Conservation (phyloP, 2,888 invertebrate genomes). For the Spisula solida region DNA sequence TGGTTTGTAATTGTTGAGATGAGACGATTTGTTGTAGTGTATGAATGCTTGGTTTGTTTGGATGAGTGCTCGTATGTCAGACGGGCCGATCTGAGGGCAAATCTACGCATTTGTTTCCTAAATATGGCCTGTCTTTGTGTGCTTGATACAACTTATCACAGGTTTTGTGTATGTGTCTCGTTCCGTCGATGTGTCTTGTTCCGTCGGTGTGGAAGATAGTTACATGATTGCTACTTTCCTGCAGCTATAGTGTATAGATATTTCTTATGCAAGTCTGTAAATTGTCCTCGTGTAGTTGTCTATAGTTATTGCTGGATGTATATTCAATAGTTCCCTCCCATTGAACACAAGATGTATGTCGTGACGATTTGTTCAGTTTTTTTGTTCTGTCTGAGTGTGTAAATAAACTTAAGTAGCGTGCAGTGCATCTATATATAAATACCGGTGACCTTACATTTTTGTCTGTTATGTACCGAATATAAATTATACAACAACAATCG, state of each 20-base stretch:
- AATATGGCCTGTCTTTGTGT: conserved; percentile 10
- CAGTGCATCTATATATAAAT: background rate
- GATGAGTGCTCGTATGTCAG: conserved; percentile 8
- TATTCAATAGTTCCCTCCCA: conserved; percentile 1
- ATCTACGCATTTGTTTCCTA: conserved; percentile 5
- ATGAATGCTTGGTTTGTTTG: conserved; percentile 1
- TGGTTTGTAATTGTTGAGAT: conserved; percentile 17
- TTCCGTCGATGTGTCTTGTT: background rate
- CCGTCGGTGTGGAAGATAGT: background rate
- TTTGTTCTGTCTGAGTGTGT: background rate
- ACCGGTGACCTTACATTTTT: too few species aligned
- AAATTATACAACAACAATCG: too few species aligned
- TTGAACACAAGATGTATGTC: background rate
- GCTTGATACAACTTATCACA: background rate
- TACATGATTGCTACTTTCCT: background rate
- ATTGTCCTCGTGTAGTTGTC: background rate
- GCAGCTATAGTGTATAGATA: background rate
- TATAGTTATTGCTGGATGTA: background rate
- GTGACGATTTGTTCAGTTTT: background rate
- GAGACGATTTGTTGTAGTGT: background rate
- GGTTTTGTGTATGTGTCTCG: background rate
- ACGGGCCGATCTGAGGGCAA: background rate
- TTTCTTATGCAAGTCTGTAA: conserved; percentile 2
- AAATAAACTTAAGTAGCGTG: background rate
- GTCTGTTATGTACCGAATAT: background rate